Base-by-base conservation (phyloP, 30 jellyfish, hydroid and myxozoan species). In the Mastigias papua region DNA sequence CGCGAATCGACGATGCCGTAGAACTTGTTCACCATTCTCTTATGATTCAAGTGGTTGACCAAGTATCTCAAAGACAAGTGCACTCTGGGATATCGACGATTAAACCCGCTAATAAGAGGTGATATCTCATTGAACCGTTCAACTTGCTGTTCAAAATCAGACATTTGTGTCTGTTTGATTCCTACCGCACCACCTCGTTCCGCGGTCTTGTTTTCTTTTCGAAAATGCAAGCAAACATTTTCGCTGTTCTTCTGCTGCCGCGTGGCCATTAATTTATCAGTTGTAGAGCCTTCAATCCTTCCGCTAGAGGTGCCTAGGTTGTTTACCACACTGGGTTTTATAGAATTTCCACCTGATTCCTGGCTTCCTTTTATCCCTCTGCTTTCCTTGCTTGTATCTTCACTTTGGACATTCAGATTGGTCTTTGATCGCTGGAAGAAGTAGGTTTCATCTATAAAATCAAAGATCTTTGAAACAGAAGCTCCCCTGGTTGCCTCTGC, bases 121-220 rank as follows among this genome's bases (percentile, higher is more conserved):
- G 93, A 83, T 0, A 26, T 42, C 49, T 83, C 93, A 73, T 83
- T 83, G 57, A 83, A 83, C 17, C 88, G 74, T 3, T 34, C 46
- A 29, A 61, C 63, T 7, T 27, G 28, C 29, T 31, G 69, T 60
- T 57, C 69, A 26, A 58, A 58, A 17, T 26, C 80, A 10, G 68
- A 21, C 21, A 29, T 76, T 11, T 25, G 67, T 21, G 67, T 13
- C 61, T 29, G 60, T 2, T 51, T 76, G 10, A 2, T 61, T 28
- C 15, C 69, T 1, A 0, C 25, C 10, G 48, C 42, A 26, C 16
- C 42, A n/a, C 50, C 22, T 60, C 30, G 20, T 31, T 69, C 64
- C 28, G 17, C 27, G 9, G 62, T 27, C 31, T 31, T 48, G 16
- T 25, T 26, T 0, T 13, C 58, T 6, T 69, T 31, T 69, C 57